These are phyloP conservation scores for Sporophila hypoxantha DNA, from an alignment of 2,113 vertebrate species.

Conservation along the genomic window DNA sequence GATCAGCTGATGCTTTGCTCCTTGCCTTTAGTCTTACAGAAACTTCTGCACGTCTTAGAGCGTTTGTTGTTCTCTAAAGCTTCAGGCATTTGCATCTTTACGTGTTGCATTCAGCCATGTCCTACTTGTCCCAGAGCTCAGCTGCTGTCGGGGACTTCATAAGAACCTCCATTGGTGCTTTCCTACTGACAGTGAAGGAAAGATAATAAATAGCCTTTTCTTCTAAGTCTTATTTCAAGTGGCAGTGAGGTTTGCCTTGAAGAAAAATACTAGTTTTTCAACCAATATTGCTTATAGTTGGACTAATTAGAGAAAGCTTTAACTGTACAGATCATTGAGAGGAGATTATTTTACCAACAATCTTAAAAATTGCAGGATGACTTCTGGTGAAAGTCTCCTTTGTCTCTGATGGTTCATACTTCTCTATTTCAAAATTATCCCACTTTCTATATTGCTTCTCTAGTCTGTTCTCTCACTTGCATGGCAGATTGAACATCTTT, in stretches of 20 bases:
- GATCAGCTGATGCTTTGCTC: not conserved
- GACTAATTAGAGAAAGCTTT: not conserved
- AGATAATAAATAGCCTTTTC: not conserved
- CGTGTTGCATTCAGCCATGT: not conserved
- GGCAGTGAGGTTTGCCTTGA: conserved; percentile 23
- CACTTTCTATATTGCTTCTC: not conserved
- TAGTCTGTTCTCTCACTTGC: not conserved
- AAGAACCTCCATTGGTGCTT: not conserved
- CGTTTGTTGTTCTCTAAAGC: not conserved
- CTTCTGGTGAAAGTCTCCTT: not conserved
- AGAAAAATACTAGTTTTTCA: not conserved
- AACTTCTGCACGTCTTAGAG: not conserved
- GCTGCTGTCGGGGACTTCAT: not conserved
- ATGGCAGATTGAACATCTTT: not conserved
- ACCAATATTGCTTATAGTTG: conserved; percentile 9
- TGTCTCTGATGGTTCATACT: not conserved
- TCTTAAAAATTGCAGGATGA: not conserved
- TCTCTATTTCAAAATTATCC: not conserved
- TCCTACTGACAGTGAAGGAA: not conserved
- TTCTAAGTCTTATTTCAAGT: conserved; percentile 27
- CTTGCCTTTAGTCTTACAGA: not conserved
- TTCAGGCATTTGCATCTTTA: not conserved
- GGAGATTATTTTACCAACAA: not conserved
- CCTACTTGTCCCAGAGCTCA: not conserved
- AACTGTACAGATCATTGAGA: not conserved